Percentiles rank a stretch among this genome's conserved stretches.
phyloP scores from a whole-genome alignment of 2,113 vertebrate genomes.

The Ranitomeya variabilis region DNA sequence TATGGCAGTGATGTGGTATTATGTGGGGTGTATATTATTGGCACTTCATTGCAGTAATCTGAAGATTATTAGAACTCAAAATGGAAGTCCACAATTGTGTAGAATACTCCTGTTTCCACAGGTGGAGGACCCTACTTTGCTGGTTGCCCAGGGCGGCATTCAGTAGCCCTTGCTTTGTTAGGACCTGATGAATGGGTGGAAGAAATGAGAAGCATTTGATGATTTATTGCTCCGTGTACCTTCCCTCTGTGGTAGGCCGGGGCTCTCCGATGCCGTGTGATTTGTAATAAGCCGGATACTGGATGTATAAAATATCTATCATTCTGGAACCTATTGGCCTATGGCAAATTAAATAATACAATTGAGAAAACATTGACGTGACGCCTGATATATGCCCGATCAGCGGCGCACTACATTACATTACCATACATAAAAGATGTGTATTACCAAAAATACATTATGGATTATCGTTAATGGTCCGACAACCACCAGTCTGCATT shows the following conservation, averaged over 20 bases:
- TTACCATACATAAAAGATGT: slow-evolving; percentile 38
- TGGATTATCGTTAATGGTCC: slow-evolving; percentile 43
- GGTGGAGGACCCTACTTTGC: not conserved
- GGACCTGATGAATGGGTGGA: not conserved
- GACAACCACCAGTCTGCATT: slow-evolving; percentile 38
- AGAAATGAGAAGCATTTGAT: not conserved
- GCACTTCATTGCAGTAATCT: too few species aligned
- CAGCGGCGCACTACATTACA: slow-evolving; percentile 12
- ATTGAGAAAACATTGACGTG: not conserved
- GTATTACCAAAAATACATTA: slow-evolving; percentile 41
- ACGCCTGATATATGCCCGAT: not conserved
- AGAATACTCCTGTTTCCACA: too few species aligned
- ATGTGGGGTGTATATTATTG: too few species aligned
- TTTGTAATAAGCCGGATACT: not conserved
- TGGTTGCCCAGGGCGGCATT: not conserved
- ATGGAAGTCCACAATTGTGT: too few species aligned
- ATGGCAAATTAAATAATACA: slow-evolving; percentile 13
- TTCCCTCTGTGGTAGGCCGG: not conserved
- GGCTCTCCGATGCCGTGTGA: not conserved
- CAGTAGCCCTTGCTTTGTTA: not conserved
- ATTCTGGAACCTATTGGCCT: slow-evolving; percentile 11
- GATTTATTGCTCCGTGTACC: not conserved
- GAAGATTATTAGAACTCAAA: too few species aligned
- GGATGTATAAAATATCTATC: slow-evolving; percentile 16
- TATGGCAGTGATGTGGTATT: too few species aligned